Base-by-base conservation (phyloP, 2,113 vertebrate genomes). In the Amphilophus citrinellus region DNA sequence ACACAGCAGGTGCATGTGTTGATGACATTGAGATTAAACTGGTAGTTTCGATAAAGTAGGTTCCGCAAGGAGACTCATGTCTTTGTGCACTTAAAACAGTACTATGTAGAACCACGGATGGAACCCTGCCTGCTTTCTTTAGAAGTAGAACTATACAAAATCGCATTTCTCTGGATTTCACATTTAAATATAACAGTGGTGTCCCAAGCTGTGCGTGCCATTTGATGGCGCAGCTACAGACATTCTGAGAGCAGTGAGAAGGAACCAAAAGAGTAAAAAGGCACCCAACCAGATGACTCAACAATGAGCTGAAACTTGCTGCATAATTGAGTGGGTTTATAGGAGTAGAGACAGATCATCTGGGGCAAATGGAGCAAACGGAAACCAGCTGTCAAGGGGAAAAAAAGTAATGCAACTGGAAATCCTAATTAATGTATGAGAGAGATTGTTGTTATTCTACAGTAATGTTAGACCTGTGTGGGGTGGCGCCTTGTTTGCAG, bases 331-430 rank as follows among this genome's bases (percentile, higher is more conserved):
- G 65, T 71, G 24, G 6, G 66, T 71, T 71, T 53, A 32, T 47
- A 71, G 66, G 0, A 30, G 44, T 53, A 17, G 44, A 71, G 44
- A 71, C 66, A 20, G 44, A 71, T 50, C 44, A 71, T 71, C 44
- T 71, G 66, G 66, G 24, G 66, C 44, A 71, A 71, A 71, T 53
- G 24, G 66, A 71, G 44, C 66, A 53, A 71, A 53, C 24, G 20
- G 11, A 50, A 53, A 71, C 24, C 44, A 30, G 44, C 66, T 53
- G 66, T 24, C 44, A 50, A 18, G 9, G 50, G 24, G 50, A 50
- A 30, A 30, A 53, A 20, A 20, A 53, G 20, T 8, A 13, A 20
- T 53, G 24, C 9, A 53, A 27, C 20, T 73, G 18, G 44, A 71
- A 53, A 53, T 71, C 24, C 24, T 10, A 71, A 53, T 71, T 53